A percentile compares a stretch with the other conserved stretches of the same genome.
Conservation (phyloP, 2,797 vertebrate species). For the Phrynocephalus guinanensis region DNA sequence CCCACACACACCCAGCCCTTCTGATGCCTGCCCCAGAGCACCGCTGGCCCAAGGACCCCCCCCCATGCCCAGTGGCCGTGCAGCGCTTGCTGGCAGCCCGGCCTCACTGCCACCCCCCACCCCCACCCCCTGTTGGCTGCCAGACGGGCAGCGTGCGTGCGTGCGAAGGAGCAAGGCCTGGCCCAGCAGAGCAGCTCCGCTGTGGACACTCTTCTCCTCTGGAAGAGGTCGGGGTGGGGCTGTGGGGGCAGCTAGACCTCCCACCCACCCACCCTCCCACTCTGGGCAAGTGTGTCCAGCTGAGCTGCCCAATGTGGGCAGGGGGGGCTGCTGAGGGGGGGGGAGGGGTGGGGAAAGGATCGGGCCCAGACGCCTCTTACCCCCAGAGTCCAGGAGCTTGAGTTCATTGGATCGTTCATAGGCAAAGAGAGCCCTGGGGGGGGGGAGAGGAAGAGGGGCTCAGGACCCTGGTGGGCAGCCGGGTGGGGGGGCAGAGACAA, state of each 20-base stretch:
- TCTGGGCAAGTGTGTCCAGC: neutral
- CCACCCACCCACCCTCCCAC: neutral
- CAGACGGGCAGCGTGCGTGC: no score
- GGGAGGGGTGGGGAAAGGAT: neutral
- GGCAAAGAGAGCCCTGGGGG: constrained; percentile 58
- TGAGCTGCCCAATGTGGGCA: no score
- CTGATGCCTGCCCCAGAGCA: neutral
- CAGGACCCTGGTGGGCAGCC: no score
- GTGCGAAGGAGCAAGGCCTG: neutral
- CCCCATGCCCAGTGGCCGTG: no score
- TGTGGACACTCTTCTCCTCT: neutral
- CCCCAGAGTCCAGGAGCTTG: constrained; percentile 69
- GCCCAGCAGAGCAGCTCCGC: neutral
- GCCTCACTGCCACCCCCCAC: neutral
- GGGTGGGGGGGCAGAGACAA: fast-evolving
- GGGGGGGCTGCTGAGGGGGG: no score
- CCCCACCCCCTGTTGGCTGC: no score
- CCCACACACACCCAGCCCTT: neutral
- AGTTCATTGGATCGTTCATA: constrained; percentile 64
- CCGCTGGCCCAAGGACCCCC: no score
- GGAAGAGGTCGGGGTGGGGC: neutral
- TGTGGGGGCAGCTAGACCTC: neutral
- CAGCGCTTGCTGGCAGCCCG: no score
- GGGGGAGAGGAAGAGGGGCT: no score
- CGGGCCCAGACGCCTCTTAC: constrained; percentile 14